Conservation (phyloP, 1,140 invertebrate species). For the Calosoma granatense region DNA sequence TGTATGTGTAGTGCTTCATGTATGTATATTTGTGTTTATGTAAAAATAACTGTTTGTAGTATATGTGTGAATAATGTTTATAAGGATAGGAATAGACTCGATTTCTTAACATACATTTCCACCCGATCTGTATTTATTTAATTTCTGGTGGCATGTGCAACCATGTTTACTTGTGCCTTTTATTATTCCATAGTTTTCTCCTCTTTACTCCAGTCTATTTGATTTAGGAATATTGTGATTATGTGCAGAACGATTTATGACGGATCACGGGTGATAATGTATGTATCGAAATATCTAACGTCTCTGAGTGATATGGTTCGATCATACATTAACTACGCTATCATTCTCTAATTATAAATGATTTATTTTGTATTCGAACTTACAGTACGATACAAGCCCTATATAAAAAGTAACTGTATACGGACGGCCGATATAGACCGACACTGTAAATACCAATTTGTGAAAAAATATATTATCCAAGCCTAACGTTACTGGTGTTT, state of each 20-base stretch:
- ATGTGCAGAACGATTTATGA: too few relatives aligned
- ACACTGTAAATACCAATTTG: background rate
- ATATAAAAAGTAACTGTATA: conserved; percentile 6
- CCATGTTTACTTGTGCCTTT: too few relatives aligned
- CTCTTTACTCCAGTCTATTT: too few relatives aligned
- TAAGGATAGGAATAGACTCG: background rate
- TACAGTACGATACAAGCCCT: conserved; percentile 10
- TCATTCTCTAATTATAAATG: conserved; percentile 3
- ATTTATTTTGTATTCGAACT: conserved; percentile 10
- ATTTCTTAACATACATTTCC: background rate
- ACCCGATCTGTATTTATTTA: too few relatives aligned
- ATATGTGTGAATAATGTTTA: background rate
- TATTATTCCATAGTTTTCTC: too few relatives aligned
- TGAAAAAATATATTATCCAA: conserved; percentile 8
- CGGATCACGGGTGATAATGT: background rate
- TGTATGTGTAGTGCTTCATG: background rate
- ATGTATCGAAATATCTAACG: background rate
- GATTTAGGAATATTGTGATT: too few relatives aligned
- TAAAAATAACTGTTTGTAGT: too few relatives aligned
- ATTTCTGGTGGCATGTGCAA: background rate
- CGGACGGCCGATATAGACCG: background rate
- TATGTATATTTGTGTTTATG: background rate
- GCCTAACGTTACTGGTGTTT: background rate
- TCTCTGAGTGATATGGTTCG: background rate
- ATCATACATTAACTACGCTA: background rate